Conservation (phyloP, 2,888 invertebrate genomes). For the Caradrina clavipalpis region DNA sequence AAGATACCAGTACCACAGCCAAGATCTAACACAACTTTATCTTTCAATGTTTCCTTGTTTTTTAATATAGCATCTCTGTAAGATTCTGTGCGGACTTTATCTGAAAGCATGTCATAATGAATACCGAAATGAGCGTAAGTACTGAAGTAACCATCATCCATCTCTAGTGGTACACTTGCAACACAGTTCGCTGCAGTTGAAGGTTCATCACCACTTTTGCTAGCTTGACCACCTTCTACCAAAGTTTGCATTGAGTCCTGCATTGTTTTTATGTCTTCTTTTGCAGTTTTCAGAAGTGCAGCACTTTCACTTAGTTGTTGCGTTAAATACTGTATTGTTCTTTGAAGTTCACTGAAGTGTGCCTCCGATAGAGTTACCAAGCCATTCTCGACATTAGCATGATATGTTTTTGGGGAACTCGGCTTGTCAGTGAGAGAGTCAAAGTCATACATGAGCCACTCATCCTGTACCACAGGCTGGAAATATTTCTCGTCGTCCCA, state of each 20-base stretch:
- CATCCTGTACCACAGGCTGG: slow-evolving; percentile 94
- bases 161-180: slow-evolving; percentile 89
- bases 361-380: slow-evolving; percentile 91
- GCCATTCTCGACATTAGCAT: slow-evolving; percentile 92
- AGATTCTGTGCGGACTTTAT: slow-evolving; percentile 96
- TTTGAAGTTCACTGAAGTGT: slow-evolving; percentile 91
- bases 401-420: slow-evolving; percentile 86
- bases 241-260: slow-evolving; percentile 90
- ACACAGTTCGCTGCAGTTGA: slow-evolving; percentile 78
- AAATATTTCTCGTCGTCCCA: slow-evolving; percentile 96
- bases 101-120: slow-evolving; percentile 98
- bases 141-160: slow-evolving; percentile 95
- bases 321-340: slow-evolving; percentile 90
- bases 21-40: slow-evolving; percentile 97
- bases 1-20: slow-evolving; percentile 99
- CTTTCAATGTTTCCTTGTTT: slow-evolving; percentile 93
- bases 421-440: slow-evolving; percentile 83
- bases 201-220: slow-evolving; percentile 63
- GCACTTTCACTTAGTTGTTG: slow-evolving; percentile 92
- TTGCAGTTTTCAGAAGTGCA: slow-evolving; percentile 90
- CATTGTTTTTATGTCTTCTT: slow-evolving; percentile 92
- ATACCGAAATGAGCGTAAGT: slow-evolving; percentile 98
- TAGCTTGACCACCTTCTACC: slow-evolving; percentile 82
- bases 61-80: slow-evolving; percentile 96
- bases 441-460: slow-evolving; percentile 96